Percentiles rank a stretch among this genome's conserved stretches.
phyloP scores from a whole-genome alignment of 2,113 vertebrate genomes.

The Petaurus breviceps region DNA sequence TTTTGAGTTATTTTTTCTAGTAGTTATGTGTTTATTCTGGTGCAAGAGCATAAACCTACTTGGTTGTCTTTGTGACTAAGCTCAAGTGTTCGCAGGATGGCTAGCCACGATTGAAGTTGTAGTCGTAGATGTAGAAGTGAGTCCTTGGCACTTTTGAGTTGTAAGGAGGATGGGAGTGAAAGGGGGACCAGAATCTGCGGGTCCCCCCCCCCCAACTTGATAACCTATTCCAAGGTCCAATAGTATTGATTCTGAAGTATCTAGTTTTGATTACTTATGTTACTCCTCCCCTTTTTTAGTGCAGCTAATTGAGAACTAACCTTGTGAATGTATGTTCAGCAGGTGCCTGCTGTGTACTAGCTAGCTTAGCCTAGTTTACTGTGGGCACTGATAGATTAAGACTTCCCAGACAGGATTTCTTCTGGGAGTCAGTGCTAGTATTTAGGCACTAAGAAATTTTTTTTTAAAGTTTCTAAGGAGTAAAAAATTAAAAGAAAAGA shows the following conservation, averaged over 20 bases:
- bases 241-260: background rate
- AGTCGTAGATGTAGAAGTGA: background rate
- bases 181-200: background rate
- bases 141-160: background rate
- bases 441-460: background rate
- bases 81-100: slow-evolving; percentile 13
- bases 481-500: background rate
- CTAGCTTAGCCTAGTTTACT: background rate
- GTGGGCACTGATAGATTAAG: background rate
- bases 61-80: background rate
- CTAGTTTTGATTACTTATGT: background rate
- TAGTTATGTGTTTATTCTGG: background rate
- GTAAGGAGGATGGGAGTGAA: background rate
- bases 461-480: background rate
- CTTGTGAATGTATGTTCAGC: background rate
- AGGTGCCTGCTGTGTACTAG: background rate
- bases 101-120: background rate
- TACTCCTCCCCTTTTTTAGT: background rate
- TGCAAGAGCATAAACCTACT: background rate
- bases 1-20: slow-evolving; percentile 16
- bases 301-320: background rate
- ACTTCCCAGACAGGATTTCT: background rate
- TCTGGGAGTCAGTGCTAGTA: background rate
- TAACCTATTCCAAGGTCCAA: background rate
- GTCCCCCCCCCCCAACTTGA: background rate